Evolutionary conservation across 1,140 invertebrate genomes (phyloP).

Genomic region (Camponotus floridanus): DNA sequence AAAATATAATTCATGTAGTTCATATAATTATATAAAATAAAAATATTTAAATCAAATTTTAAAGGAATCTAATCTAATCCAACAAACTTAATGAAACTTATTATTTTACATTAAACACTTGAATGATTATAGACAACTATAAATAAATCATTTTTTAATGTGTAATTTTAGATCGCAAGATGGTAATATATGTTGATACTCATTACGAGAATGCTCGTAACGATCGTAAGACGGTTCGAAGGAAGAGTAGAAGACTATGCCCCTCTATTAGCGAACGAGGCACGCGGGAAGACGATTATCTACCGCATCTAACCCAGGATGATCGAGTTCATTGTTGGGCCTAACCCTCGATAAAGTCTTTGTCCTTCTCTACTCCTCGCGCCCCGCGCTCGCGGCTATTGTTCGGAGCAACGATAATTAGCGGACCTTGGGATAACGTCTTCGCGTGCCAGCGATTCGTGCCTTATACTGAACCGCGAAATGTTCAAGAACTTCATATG

Average conservation of each 20-base stretch:
- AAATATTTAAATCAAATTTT: background rate
- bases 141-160: background rate
- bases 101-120: background rate
- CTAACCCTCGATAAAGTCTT: constrained; percentile 71
- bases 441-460: constrained; percentile 59
- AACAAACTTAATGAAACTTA: background rate
- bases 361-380: constrained; percentile 62
- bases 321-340: constrained; percentile 72
- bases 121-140: background rate
- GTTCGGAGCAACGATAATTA: constrained; percentile 70
- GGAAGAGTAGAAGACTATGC: constrained; percentile 8
- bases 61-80: background rate
- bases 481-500: constrained; percentile 40
- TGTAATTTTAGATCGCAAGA: background rate
- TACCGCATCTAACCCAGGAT: constrained; percentile 63
- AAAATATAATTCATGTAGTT: background rate
- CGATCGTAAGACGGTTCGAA: background rate
- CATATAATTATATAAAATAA: background rate
- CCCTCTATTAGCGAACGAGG: constrained; percentile 37
- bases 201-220: constrained; percentile 24
- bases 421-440: constrained; percentile 72
- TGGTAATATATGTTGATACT: background rate
- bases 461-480: constrained; percentile 53
- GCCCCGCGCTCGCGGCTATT: constrained; percentile 57
- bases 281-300: constrained; percentile 37